Evolutionary conservation across 1,140 invertebrate genomes (phyloP), one percentile per base, ranked within the genome.

Genomic region (Leptopilina boulardi): DNA sequence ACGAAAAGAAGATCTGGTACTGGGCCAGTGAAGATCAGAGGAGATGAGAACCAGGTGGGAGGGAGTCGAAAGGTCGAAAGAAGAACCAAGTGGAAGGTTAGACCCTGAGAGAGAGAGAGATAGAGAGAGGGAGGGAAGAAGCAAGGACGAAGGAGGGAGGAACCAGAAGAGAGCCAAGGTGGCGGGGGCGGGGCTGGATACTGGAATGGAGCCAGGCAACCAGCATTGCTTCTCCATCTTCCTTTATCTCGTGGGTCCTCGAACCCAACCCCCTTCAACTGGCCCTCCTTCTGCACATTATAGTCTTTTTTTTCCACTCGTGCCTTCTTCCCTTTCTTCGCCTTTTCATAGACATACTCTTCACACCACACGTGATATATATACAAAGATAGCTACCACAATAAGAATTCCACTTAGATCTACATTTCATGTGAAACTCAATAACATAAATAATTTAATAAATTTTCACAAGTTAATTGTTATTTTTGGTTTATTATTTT

Each of bases 211-310:
- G 23, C 59, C 59, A 66, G 26, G 59, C 47, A 51, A 51, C 85
- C 84, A 85, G 83, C 83, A 80, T 86, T 84, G 83, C 85, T 87
- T 88, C 87, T 87, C 87, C 87, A 90, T 90, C 87, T 89, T 90
- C 84, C 83, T 85, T 83, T 86, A 83, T 89, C 87, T 86, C 83
- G 79, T 78, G 77, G 74, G 71, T 51, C 79, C 66, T 80, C 77
- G 83, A 81, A 87, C 85, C 88, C 88, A 88, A 89, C 87, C 89
- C 87, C 85, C 85, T 82, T 84, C 78, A 80, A 75, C 83, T 84
- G 84, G 79, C 85, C 85, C 84, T 82, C 87, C 89, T 87, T 84
- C 84, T 80, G 76, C 78, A 77, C 80, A 78, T 81, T 83, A 80
- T 77, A 80, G 44, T 85, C 73, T 79, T 83, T 80, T 76, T 84